phyloP scores from a whole-genome alignment of 2,888 invertebrate genomes.

The Pegoplata infirma region DNA sequence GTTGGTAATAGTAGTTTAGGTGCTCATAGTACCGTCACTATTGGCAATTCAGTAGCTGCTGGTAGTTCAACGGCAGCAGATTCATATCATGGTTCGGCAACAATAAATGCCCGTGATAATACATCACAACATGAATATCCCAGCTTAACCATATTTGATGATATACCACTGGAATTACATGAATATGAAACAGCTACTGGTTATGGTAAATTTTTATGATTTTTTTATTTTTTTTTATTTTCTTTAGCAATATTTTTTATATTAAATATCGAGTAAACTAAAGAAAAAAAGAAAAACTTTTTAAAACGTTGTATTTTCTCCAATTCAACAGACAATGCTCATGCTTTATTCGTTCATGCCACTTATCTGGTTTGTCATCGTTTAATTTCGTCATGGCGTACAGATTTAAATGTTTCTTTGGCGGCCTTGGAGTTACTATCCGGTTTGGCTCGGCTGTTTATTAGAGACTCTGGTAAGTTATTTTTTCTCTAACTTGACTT shows the following conservation, averaged over 20 bases:
- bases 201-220: conserved; percentile 76
- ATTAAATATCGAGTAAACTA: not conserved
- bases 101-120: conserved; percentile 72
- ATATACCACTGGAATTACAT: conserved; percentile 77
- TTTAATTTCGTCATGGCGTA: conserved; percentile 96
- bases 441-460: conserved; percentile 93
- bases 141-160: conserved; percentile 78
- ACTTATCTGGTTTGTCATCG: conserved; percentile 97
- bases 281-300: not conserved
- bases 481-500: not conserved
- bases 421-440: conserved; percentile 95
- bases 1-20: conserved; percentile 76
- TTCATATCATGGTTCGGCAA: conserved; percentile 63
- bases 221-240: conserved; percentile 53
- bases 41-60: conserved; percentile 67
- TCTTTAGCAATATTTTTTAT: conserved; percentile 18
- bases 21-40: conserved; percentile 73
- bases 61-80: conserved; percentile 62
- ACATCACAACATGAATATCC: conserved; percentile 78
- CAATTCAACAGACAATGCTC: conserved; percentile 84
- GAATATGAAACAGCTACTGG: conserved; percentile 76
- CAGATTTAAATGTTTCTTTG: conserved; percentile 94
- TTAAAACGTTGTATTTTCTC: not conserved
- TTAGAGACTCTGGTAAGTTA: conserved; percentile 89
- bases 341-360: conserved; percentile 93